Conservation (phyloP, 2,797 vertebrate species). For the Ctenosaura bakeri region DNA sequence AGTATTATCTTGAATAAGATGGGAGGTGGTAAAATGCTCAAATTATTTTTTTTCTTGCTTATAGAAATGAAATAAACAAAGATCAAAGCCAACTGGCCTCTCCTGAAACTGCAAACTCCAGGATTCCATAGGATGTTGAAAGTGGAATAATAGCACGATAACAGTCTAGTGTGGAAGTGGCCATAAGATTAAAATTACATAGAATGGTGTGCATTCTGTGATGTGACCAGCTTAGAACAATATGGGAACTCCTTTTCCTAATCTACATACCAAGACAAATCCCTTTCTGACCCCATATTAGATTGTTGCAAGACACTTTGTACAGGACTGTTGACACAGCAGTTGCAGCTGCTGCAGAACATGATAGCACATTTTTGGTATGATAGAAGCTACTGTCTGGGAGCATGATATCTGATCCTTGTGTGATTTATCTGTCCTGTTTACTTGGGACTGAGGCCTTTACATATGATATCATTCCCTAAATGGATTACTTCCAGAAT, state of each 20-base stretch:
- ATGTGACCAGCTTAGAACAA: not conserved
- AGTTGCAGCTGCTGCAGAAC: not conserved
- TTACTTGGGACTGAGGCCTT: not conserved
- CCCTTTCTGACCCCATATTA: not conserved
- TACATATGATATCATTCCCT: not conserved
- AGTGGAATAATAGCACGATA: no score
- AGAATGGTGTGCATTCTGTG: no score
- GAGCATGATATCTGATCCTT: not conserved
- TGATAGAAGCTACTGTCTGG: not conserved
- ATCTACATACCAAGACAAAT: no score
- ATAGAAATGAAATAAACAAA: no score
- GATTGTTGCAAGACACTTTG: not conserved
- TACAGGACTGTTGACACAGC: not conserved
- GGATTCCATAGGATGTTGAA: no score
- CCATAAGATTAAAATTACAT: not conserved
- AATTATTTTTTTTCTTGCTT: no score
- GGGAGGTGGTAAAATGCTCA: no score
- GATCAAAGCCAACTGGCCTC: no score
- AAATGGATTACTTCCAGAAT: not conserved
- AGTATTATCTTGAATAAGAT: not conserved
- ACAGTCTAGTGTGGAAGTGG: no score
- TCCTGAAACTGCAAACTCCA: no score
- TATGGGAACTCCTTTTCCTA: no score
- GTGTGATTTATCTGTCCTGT: not conserved
- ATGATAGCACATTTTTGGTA: not conserved